A percentile compares a stretch with the other conserved stretches of the same genome.
These are phyloP conservation scores for Piaya cayana DNA, from an alignment of 2,113 vertebrate species.

Conservation along the genomic window DNA sequence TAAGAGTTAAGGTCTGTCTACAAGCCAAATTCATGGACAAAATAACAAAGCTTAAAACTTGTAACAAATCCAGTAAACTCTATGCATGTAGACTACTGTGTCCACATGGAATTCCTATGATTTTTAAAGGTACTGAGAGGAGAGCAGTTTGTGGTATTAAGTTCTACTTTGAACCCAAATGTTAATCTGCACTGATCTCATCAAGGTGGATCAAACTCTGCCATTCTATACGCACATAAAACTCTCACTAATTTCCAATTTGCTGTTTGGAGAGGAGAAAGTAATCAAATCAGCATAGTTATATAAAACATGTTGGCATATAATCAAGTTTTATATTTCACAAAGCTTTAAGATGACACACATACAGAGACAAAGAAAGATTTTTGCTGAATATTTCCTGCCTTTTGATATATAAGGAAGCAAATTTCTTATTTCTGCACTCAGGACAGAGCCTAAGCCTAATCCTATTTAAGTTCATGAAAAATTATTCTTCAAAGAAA, in stretches of 20 bases:
- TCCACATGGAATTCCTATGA: conserved; percentile 10
- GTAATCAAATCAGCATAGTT: background rate
- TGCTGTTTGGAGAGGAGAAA: background rate
- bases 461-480: background rate
- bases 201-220: background rate
- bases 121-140: background rate
- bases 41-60: conserved; percentile 26
- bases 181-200: background rate
- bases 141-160: background rate
- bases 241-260: background rate
- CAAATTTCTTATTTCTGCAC: background rate
- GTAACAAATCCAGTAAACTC: conserved; percentile 4
- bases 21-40: background rate
- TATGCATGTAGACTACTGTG: background rate
- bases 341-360: background rate
- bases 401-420: background rate
- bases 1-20: background rate
- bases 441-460: background rate
- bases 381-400: background rate
- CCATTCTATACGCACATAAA: background rate
- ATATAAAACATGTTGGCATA: background rate
- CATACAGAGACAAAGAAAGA: background rate
- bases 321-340: background rate
- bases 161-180: background rate
- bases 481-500: background rate